Conservation (phyloP, 2,888 invertebrate species). For the Caenorhabditis doughertyi region DNA sequence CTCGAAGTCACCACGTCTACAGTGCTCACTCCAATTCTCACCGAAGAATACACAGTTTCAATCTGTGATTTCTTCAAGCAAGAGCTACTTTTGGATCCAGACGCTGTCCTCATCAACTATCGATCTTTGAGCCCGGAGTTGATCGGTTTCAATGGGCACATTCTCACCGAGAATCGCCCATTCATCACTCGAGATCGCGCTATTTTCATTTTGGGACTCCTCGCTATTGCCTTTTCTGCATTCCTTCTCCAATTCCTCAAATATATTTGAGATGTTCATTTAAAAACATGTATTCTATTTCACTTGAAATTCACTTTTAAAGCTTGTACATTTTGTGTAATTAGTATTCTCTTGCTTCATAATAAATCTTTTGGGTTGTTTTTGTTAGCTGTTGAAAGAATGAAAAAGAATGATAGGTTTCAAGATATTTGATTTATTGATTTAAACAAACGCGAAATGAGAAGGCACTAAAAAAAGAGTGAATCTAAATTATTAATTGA, state of each 20-base stretch:
- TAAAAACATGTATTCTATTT: background rate
- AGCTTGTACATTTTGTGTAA: background rate
- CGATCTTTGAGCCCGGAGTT: slow-evolving; percentile 42
- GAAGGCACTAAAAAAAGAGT: no score
- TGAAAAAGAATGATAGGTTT: no score
- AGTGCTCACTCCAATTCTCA: slow-evolving; percentile 29
- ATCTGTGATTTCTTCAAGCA: slow-evolving; percentile 42
- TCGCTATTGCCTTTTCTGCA: slow-evolving; percentile 6
- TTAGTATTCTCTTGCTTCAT: background rate
- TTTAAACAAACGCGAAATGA: background rate
- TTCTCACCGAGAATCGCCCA: slow-evolving; percentile 47
- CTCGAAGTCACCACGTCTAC: slow-evolving; percentile 45
- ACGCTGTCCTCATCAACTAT: slow-evolving; percentile 47
- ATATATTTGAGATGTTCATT: slow-evolving; percentile 6
- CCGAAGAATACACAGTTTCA: slow-evolving; percentile 46
- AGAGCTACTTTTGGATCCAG: slow-evolving; percentile 23
- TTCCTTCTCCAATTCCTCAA: slow-evolving; percentile 37
- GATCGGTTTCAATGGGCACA: slow-evolving; percentile 50
- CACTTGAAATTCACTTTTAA: background rate
- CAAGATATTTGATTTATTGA: no score
- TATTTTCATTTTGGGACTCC: slow-evolving; percentile 17
- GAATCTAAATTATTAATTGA: background rate
- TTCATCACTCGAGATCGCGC: slow-evolving; percentile 18
- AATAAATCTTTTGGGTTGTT: background rate
- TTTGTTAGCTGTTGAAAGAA: no score